Conservation (phyloP, 2,888 invertebrate species). For the Mythimna vitellina region DNA sequence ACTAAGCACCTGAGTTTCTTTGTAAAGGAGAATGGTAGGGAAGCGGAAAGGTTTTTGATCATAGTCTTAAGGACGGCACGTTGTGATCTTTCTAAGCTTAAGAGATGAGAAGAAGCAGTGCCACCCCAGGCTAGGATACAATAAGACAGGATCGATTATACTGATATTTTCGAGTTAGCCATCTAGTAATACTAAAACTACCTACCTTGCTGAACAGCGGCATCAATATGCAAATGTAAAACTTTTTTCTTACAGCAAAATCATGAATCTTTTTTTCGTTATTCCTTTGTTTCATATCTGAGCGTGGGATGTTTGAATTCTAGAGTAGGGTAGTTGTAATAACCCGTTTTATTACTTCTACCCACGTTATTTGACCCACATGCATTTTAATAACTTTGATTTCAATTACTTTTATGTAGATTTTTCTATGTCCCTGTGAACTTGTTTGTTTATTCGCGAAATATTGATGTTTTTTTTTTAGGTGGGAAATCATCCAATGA, state of each 20-base stretch:
- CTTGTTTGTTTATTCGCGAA: neutral
- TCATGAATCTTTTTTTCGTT: neutral
- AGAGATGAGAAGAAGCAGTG: too few species aligned
- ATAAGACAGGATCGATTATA: too few species aligned
- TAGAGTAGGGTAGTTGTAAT: constrained; percentile 9
- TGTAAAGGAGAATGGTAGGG: too few species aligned
- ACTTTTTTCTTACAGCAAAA: neutral
- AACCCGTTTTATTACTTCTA: neutral
- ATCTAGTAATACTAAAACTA: too few species aligned
- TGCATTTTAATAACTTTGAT: constrained; percentile 17
- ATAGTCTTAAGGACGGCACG: too few species aligned
- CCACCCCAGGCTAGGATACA: too few species aligned
- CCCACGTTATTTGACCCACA: neutral
- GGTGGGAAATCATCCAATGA: too few species aligned
- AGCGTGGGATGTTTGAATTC: constrained; percentile 19
- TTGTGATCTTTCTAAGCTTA: too few species aligned
- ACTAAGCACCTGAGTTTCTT: too few species aligned
- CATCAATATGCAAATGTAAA: constrained; percentile 15
- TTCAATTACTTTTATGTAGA: neutral
- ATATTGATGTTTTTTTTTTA: neutral
- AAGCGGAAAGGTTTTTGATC: too few species aligned
- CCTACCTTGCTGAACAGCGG: neutral
- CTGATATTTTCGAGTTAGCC: too few species aligned
- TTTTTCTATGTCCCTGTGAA: neutral
- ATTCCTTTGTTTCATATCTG: constrained; percentile 25